Evolutionary conservation across 2,888 invertebrate genomes (phyloP).

Genomic region (Polietes domitor): DNA sequence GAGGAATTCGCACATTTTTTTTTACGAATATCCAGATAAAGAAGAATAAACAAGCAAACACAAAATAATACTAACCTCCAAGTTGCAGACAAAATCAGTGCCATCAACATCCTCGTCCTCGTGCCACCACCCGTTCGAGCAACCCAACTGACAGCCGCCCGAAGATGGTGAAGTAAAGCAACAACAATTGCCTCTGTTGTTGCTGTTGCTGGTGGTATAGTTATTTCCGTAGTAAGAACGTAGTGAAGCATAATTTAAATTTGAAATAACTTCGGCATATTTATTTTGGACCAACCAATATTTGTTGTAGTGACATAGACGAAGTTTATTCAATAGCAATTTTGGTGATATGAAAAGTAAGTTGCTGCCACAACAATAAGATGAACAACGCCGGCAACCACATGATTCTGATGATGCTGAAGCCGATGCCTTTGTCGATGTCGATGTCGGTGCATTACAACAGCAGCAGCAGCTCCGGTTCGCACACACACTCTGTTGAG

Average conservation of each 20-base stretch:
- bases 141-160: constrained; percentile 54
- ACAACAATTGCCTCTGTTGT: constrained; percentile 54
- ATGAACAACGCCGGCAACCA: constrained; percentile 8
- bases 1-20: constrained; percentile 16
- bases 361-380: constrained; percentile 51
- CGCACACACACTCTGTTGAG: constrained; percentile 23
- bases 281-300: constrained; percentile 82
- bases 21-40: constrained; percentile 26
- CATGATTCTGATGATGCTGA: background rate
- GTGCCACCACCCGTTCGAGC: constrained; percentile 42
- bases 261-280: constrained; percentile 81
- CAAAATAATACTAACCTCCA: constrained; percentile 78
- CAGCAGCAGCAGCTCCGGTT: constrained; percentile 30
- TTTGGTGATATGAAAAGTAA: constrained; percentile 78
- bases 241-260: constrained; percentile 79
- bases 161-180: constrained; percentile 55
- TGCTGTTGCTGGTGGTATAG: constrained; percentile 63
- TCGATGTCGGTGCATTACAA: constrained; percentile 30
- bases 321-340: constrained; percentile 80
- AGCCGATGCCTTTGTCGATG: too few species aligned
- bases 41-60: constrained; percentile 28
- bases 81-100: constrained; percentile 75
- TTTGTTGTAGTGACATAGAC: constrained; percentile 80
- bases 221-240: constrained; percentile 78
- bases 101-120: constrained; percentile 70